Conservation (phyloP, 2,113 vertebrate species). For the Cephalopholis sonnerati region DNA sequence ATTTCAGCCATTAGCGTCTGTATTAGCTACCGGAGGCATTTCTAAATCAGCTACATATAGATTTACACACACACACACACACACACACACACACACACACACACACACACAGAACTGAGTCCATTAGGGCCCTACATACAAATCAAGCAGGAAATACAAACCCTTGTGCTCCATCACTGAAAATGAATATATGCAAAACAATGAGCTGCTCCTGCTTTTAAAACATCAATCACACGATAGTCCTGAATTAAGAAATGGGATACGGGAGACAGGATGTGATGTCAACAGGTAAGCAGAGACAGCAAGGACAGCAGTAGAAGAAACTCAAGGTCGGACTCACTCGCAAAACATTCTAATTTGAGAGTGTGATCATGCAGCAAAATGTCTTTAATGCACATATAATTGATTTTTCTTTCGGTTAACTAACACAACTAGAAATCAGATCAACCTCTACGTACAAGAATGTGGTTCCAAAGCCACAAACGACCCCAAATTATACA, state of each 20-base stretch:
- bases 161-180: slow-evolving; percentile 63
- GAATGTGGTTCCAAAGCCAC: not conserved
- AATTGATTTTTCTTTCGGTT: not conserved
- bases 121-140: slow-evolving; percentile 71
- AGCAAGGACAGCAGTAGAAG: not conserved
- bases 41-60: slow-evolving; percentile 79
- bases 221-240: slow-evolving; percentile 71
- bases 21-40: slow-evolving; percentile 76
- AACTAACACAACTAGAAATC: too few species aligned
- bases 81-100: slow-evolving; percentile 33
- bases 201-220: slow-evolving; percentile 75
- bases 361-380: not conserved
- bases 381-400: not conserved
- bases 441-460: not conserved
- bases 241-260: slow-evolving; percentile 54
- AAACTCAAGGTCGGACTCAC: slow-evolving; percentile 47
- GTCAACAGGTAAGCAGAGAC: slow-evolving; percentile 63
- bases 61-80: slow-evolving; percentile 71
- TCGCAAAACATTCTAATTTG: not conserved
- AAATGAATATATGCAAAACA: slow-evolving; percentile 83
- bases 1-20: slow-evolving; percentile 76
- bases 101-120: slow-evolving; percentile 31
- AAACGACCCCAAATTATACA: not conserved
- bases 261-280: slow-evolving; percentile 46
- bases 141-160: slow-evolving; percentile 77